A percentile compares a stretch with the other conserved stretches of the same genome.
phyloP scores from a whole-genome alignment of 1,140 invertebrate species.

The Gryon sp. region DNA sequence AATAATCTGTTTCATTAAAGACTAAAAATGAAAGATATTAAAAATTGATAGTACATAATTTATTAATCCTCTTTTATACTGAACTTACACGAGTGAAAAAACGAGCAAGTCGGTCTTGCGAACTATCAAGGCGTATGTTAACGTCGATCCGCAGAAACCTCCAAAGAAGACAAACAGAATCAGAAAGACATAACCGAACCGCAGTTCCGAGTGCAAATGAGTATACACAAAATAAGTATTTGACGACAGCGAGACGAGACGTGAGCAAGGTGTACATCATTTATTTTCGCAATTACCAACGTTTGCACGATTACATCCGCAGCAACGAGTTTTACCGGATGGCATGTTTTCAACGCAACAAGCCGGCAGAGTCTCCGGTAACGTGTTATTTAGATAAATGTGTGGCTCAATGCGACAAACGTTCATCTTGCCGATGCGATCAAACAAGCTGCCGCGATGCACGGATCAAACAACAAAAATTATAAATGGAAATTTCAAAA shows the following conservation, averaged over 20 bases:
- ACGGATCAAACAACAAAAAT: neutral
- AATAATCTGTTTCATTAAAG: too few species aligned
- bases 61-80: slow-evolving; percentile 3
- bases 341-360: slow-evolving; percentile 33
- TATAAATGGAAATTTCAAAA: slow-evolving; percentile 5
- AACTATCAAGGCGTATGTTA: slow-evolving; percentile 1
- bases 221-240: slow-evolving; percentile 62
- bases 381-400: slow-evolving; percentile 65
- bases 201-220: slow-evolving; percentile 57
- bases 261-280: slow-evolving; percentile 44
- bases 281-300: slow-evolving; percentile 61
- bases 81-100: slow-evolving; percentile 4
- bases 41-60: slow-evolving; percentile 6
- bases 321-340: slow-evolving; percentile 63
- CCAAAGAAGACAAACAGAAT: slow-evolving; percentile 33
- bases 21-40: neutral
- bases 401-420: slow-evolving; percentile 35
- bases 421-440: slow-evolving; percentile 41
- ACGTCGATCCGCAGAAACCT: slow-evolving; percentile 24
- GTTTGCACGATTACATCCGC: slow-evolving; percentile 61
- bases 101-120: neutral
- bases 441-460: slow-evolving; percentile 32
- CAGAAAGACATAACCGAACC: slow-evolving; percentile 36
- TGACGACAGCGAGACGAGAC: slow-evolving; percentile 55
- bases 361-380: slow-evolving; percentile 24